These are phyloP conservation scores for Gavia stellata DNA, from an alignment of 2,113 vertebrate species.

Conservation along the genomic window DNA sequence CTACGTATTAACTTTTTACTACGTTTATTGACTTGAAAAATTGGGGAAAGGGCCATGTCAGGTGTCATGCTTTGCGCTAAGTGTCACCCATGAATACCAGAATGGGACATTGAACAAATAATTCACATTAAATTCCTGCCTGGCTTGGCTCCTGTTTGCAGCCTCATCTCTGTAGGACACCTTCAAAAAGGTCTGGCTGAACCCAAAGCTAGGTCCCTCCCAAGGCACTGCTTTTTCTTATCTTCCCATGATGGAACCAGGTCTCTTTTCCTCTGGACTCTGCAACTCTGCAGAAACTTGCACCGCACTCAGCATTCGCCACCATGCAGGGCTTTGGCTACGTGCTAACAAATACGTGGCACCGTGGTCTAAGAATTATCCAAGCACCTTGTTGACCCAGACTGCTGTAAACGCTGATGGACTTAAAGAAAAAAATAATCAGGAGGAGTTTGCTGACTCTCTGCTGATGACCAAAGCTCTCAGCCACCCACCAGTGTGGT, in stretches of 20 bases:
- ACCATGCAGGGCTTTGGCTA: not conserved
- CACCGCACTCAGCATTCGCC: not conserved
- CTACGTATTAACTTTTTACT: not conserved
- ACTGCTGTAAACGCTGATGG: not conserved
- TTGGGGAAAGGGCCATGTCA: not conserved
- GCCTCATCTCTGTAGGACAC: not conserved
- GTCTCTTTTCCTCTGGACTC: not conserved
- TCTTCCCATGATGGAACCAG: not conserved
- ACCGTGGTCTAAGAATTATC: not conserved
- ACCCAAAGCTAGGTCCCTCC: not conserved
- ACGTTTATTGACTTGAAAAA: not conserved
- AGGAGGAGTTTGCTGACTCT: not conserved
- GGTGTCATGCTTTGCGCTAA: not conserved
- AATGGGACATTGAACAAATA: not conserved
- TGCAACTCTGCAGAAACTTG: not conserved
- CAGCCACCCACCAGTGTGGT: not conserved
- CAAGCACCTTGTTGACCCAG: not conserved
- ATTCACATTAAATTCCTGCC: not conserved
- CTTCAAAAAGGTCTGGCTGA: not conserved
- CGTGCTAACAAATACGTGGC: rapidly evolving
- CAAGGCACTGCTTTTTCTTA: not conserved
- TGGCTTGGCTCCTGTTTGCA: not conserved
- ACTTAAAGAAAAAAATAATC: not conserved
- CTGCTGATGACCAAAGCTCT: not conserved
- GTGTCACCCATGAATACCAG: not conserved